Evolutionary conservation across 2,888 invertebrate species (phyloP), one percentile per base, ranked within the genome.

Genomic region (Drosophila nigricruria): DNA sequence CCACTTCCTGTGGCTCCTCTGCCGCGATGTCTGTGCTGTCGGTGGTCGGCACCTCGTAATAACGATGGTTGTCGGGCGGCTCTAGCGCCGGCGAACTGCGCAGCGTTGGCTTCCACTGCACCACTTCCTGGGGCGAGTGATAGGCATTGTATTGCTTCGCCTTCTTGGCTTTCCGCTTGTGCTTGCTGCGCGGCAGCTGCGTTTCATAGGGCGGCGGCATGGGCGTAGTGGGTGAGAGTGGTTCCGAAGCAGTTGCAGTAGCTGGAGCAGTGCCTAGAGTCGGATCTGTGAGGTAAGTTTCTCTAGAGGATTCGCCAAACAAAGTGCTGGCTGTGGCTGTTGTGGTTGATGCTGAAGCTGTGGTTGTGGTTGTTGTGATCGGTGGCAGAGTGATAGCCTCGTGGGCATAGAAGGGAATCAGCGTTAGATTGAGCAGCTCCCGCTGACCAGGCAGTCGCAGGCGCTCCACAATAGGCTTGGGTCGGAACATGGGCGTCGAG

Each of bases 341-440:
- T 27, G 40, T 2, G n/a, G 49, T 9, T 10, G 32, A 23, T 32
- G 61, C 23, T 25, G 42, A 20, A 1, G 30, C 3, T 27, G 45
- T 5, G n/a, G 40, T 9, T 6, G 45, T 25, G 36, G 65, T 32
- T 2, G 68, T 34, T 18, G 70, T 38, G 3, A 53, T 2, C 0
- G 73, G 64, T 0, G 56, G 38, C 0, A 42, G 6, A 1, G 70
- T 66, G 23, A 92, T 87, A 3, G 92, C 92, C 61, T 92, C 92
- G 53, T 92, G 91, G 0, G 91, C 89, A 53, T 92, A 92, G 66
- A 92, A 92, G 4, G 92, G 92, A 60, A 92, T 91, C 36, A 92
- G 65, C 0, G 92, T 92, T 0, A 91, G 74, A 60, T 91, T 91
- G 3, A 90, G 38, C 40, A 79, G 34, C n/a, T 81, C 54, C 32